Evolutionary conservation across 1,140 invertebrate genomes (phyloP).

Genomic region (Drosophila subobscura): DNA sequence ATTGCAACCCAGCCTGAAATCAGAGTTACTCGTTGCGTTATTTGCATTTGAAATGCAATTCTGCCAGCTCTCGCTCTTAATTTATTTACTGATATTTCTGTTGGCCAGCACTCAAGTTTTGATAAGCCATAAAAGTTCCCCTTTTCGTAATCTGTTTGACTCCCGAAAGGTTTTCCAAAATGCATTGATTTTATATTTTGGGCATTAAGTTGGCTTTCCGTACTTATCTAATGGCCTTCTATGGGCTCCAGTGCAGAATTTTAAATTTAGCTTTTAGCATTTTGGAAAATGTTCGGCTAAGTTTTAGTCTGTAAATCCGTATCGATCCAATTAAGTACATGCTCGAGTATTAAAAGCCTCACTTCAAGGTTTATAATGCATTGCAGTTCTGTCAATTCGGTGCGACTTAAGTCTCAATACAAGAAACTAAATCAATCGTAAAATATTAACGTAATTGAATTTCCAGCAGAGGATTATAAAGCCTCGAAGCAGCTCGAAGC

Average conservation of each 20-base stretch:
- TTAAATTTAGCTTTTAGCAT: too few relatives aligned
- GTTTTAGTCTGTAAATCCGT: too few relatives aligned
- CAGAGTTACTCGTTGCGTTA: constrained; percentile 41
- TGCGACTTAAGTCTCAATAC: neutral
- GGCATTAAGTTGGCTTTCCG: too few relatives aligned
- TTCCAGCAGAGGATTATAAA: constrained; percentile 2
- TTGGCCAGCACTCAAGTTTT: constrained; percentile 24
- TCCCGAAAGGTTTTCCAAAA: neutral
- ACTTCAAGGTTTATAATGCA: too few relatives aligned
- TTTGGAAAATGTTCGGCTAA: too few relatives aligned
- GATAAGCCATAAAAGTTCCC: constrained; percentile 36
- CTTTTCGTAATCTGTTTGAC: constrained; percentile 12
- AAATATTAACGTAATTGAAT: constrained; percentile 13
- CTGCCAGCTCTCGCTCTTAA: neutral
- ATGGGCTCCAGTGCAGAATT: too few relatives aligned
- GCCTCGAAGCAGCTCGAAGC: constrained; percentile 9
- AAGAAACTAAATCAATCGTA: neutral
- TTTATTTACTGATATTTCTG: constrained; percentile 12
- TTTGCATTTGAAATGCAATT: constrained; percentile 45
- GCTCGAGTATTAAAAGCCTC: too few relatives aligned
- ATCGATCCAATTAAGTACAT: too few relatives aligned
- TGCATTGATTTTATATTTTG: constrained; percentile 22
- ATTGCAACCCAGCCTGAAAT: constrained; percentile 27
- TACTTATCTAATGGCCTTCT: neutral
- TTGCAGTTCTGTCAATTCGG: too few relatives aligned